Base-by-base conservation (phyloP, 2,113 vertebrate genomes). In the Piprites chloris region DNA sequence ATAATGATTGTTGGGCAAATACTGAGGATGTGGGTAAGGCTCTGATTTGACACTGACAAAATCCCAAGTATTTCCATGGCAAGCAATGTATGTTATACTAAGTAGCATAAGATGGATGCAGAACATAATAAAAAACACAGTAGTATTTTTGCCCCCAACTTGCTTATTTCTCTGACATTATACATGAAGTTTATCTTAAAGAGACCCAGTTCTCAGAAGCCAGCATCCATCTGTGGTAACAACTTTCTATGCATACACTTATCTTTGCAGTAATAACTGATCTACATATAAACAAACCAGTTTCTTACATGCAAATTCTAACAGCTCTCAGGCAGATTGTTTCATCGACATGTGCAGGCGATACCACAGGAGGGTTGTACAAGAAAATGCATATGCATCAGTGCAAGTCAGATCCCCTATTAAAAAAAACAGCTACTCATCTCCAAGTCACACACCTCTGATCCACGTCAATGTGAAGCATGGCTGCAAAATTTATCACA, bases 271-370 rank as follows among this genome's bases (percentile, higher is more conserved):
- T 46, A 86, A 74, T 68, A 92, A 80, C 85, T 63, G 59, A 93
- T 93, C 89, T 91, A 85, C 92, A 89, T 79, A 66, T 78, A 95
- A 89, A 95, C 87, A 94, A 93, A 88, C 33, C 52, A 41, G 33
- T 46, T 91, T 53, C 63, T 67, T 41, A 80, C 85, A 91, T 67
- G 92, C 77, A 95, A 91, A 91, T 89, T 93, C 84, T 71, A 78
- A 67, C 68, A 91, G 89, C 82, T 97, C 76, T 92, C 76, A 42
- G 90, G 65, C 65, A 95, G 80, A 89, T 32, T 84, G 74, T 72
- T 86, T 83, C 94, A 81, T 76, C 63, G 77, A 77, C 92, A 93
- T 17, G 10, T 95, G 90, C 94, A 95, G 73, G 82, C 50, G 0
- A 39, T 59, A 85, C 42, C 82, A 88, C 75, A 69, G 85, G 75